A percentile compares a stretch with the other conserved stretches of the same genome.
Conservation (phyloP, 2,113 vertebrate genomes). For the Myrmecophaga tridactyla region DNA sequence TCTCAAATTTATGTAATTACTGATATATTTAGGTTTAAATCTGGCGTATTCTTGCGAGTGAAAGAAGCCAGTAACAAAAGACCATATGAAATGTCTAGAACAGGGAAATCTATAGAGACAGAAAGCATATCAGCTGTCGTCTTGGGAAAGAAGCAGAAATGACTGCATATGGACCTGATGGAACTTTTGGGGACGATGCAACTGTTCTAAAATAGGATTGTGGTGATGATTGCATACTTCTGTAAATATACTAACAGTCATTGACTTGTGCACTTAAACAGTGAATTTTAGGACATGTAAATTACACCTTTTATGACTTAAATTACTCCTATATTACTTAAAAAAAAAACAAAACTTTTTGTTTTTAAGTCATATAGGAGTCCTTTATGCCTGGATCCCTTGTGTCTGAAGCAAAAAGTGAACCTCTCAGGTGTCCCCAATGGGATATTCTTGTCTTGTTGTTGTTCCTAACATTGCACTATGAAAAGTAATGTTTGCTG, state of each 20-base stretch:
- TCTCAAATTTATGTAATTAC: too few species aligned
- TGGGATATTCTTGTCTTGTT: background rate
- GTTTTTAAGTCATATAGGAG: background rate
- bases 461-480: background rate
- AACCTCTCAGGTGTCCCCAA: background rate
- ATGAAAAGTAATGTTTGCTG: background rate
- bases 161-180: background rate
- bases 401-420: background rate
- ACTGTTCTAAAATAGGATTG: conserved; percentile 2
- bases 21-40: too few species aligned
- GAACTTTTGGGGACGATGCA: background rate
- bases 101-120: background rate
- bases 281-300: background rate
- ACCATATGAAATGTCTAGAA: background rate
- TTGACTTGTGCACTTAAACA: background rate
- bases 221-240: background rate
- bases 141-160: background rate
- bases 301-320: background rate
- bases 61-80: background rate
- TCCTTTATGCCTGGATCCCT: background rate
- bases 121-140: background rate
- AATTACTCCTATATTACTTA: too few species aligned
- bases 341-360: conserved; percentile 17
- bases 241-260: background rate
- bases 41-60: background rate